These are phyloP conservation scores for Sinocyclocheilus rhinocerous DNA, from an alignment of 2,113 vertebrate genomes.

Conservation along the genomic window DNA sequence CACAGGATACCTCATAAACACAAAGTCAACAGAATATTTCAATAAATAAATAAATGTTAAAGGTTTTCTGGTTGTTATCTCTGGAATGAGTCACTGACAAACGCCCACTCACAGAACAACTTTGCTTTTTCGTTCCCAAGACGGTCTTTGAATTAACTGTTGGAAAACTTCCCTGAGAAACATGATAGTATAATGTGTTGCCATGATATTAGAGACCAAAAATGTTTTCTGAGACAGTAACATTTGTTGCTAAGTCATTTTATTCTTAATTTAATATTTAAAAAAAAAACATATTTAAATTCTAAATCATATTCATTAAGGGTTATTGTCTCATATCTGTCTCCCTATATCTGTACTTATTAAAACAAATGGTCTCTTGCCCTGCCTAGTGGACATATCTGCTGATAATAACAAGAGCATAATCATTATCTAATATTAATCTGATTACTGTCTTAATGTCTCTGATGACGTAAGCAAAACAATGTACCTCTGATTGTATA, in stretches of 20 bases:
- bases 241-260: too few species aligned
- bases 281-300: background rate
- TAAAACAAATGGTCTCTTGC: background rate
- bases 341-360: background rate
- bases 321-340: background rate
- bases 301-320: background rate
- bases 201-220: background rate
- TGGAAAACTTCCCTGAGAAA: conserved; percentile 4
- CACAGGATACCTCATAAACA: background rate
- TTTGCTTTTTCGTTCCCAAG: conserved; percentile 11
- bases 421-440: conserved; percentile 16
- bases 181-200: background rate
- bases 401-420: background rate
- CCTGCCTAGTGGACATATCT: background rate
- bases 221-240: background rate
- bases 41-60: conserved; percentile 14
- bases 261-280: background rate
- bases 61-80: conserved; percentile 37
- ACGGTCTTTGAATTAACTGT: conserved; percentile 35
- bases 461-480: background rate
- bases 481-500: background rate
- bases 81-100: conserved; percentile 42
- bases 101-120: conserved; percentile 1
- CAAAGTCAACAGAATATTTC: background rate
- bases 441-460: background rate